A percentile compares a stretch with the other conserved stretches of the same genome.
Evolutionary conservation across 2,888 invertebrate species (phyloP).

Genomic region (Amphimallon solstitiale): DNA sequence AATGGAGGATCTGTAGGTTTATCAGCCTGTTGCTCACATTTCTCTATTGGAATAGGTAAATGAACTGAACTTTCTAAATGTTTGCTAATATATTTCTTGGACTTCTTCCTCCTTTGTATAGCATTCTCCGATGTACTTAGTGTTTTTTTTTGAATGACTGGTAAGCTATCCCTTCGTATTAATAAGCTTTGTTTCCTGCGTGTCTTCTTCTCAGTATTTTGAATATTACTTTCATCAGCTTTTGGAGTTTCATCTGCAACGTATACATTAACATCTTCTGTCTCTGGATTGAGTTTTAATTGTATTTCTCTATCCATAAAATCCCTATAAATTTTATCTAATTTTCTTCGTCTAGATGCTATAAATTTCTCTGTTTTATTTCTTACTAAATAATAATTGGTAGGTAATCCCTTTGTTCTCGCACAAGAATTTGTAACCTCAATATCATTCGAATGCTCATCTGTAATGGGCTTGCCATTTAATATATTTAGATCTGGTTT

Average conservation of each 20-base stretch:
- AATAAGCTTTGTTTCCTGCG: conserved; percentile 17
- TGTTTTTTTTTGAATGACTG: neutral
- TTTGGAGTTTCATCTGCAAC: neutral
- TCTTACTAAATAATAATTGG: conserved; percentile 43
- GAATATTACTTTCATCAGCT: neutral
- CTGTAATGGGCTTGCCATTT: neutral
- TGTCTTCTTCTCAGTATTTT: neutral
- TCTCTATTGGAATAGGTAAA: neutral
- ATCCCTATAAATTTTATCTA: conserved; percentile 28
- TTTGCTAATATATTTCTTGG: neutral
- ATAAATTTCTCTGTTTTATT: conserved; percentile 41
- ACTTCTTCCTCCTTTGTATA: conserved; percentile 19
- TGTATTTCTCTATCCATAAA: neutral
- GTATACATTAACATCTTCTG: neutral
- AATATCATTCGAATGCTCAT: conserved; percentile 10
- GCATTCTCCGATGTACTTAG: conserved; percentile 17
- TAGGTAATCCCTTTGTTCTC: conserved; percentile 44
- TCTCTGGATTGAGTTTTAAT: neutral
- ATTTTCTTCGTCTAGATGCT: conserved; percentile 30
- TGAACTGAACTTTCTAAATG: neutral
- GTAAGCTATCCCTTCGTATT: conserved; percentile 11
- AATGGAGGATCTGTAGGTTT: neutral
- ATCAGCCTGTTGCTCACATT: neutral
- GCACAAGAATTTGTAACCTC: conserved; percentile 37
- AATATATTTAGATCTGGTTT: neutral